phyloP scores from a whole-genome alignment of 37 sponge, comb jelly and placozoan species.

The Oscarella lobularis region DNA sequence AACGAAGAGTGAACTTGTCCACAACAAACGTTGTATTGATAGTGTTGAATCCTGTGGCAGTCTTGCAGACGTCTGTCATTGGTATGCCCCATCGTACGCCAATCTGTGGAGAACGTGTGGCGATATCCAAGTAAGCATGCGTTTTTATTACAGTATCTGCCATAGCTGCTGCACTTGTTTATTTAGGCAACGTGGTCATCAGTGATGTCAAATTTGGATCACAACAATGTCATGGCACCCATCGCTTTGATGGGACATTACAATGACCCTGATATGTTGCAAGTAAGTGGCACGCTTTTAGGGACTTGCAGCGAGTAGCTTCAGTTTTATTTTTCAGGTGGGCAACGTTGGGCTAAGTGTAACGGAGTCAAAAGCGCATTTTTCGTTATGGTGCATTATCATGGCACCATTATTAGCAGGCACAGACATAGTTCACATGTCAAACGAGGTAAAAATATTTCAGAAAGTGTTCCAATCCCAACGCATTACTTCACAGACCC shows the following conservation, averaged over 20 bases:
- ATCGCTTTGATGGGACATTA: neutral
- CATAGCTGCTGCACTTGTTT: neutral
- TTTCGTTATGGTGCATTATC: neutral
- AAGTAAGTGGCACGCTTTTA: neutral
- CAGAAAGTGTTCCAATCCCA: neutral
- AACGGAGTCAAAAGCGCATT: neutral
- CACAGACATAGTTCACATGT: neutral
- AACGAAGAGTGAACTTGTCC: neutral
- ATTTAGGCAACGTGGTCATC: neutral
- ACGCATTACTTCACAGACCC: neutral
- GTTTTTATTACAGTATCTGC: neutral
- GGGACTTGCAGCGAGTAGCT: neutral
- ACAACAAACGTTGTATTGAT: neutral
- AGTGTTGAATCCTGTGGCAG: conserved; percentile 1
- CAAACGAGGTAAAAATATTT: conserved; percentile 2
- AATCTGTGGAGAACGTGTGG: conserved; percentile 3
- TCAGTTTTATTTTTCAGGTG: neutral
- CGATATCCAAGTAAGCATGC: neutral
- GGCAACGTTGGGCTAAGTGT: neutral
- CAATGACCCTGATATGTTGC: conserved; percentile 6
- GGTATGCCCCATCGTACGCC: neutral
- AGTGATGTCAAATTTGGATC: neutral
- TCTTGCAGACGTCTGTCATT: neutral
- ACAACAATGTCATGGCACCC: conserved; percentile 6
- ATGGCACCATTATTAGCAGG: conserved; percentile 5